These are phyloP conservation scores for Drosophila sucinea DNA, from an alignment of 1,140 invertebrate species.

Conservation along the genomic window DNA sequence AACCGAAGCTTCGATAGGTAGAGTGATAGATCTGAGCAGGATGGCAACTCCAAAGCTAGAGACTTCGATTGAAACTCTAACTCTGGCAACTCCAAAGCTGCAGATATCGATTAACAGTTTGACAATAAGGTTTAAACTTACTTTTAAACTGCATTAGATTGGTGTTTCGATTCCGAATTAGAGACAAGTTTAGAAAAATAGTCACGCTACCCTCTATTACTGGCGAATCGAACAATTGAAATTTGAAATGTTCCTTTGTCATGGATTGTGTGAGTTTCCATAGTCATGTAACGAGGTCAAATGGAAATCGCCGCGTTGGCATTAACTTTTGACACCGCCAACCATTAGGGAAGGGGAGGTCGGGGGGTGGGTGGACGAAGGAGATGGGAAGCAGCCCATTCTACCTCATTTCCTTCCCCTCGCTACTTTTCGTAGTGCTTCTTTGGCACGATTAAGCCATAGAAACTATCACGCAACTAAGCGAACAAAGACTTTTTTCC, in stretches of 20 bases:
- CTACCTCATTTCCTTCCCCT: neutral
- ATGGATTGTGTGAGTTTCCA: constrained; percentile 46
- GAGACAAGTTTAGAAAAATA: neutral
- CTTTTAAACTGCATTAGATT: too few species aligned
- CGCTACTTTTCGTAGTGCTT: constrained; percentile 34
- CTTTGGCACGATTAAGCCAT: constrained; percentile 73
- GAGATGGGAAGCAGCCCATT: neutral
- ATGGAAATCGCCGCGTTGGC: constrained; percentile 78
- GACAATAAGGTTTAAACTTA: too few species aligned
- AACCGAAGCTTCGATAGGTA: too few species aligned
- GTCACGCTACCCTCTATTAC: neutral
- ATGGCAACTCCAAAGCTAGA: too few species aligned
- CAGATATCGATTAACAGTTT: too few species aligned
- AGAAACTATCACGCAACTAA: constrained; percentile 74
- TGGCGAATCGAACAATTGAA: constrained; percentile 52
- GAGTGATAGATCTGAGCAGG: too few species aligned
- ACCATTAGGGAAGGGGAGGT: constrained; percentile 18
- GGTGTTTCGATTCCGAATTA: neutral
- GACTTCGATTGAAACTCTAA: too few species aligned
- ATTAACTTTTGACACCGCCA: constrained; percentile 77
- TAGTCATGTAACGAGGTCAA: constrained; percentile 74
- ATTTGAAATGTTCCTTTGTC: constrained; percentile 57
- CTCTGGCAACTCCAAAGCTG: too few species aligned
- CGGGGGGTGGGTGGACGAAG: too few species aligned
- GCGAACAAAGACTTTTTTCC: constrained; percentile 70